These are phyloP conservation scores for Clivina fossor DNA, from an alignment of 2,888 invertebrate genomes.

Conservation along the genomic window DNA sequence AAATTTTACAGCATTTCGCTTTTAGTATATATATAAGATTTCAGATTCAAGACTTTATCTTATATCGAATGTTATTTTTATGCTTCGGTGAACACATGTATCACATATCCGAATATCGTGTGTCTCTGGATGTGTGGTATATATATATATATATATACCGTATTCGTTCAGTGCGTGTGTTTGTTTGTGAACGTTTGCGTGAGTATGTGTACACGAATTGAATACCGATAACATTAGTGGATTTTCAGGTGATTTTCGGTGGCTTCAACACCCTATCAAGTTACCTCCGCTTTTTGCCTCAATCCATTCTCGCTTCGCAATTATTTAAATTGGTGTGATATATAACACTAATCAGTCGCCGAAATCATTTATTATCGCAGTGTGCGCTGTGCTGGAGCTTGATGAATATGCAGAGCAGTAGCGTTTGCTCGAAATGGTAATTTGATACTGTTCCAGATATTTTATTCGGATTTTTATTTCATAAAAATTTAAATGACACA, in stretches of 20 bases:
- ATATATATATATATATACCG: background rate
- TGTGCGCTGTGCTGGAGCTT: too few relatives aligned
- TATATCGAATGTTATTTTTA: slow-evolving; percentile 14
- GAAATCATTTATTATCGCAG: too few relatives aligned
- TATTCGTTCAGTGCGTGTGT: background rate
- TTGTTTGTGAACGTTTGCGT: background rate
- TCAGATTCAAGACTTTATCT: background rate
- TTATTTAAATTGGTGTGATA: slow-evolving; percentile 31
- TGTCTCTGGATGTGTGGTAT: background rate
- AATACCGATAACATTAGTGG: too few relatives aligned
- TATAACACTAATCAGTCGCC: slow-evolving; percentile 29
- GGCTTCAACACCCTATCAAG: slow-evolving; percentile 3
- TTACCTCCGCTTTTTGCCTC: slow-evolving; percentile 13
- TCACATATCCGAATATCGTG: slow-evolving; percentile 1
- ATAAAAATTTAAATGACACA: too few relatives aligned
- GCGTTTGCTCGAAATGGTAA: too few relatives aligned
- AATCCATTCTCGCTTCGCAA: slow-evolving; percentile 21
- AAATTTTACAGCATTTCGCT: background rate
- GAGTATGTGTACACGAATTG: too few relatives aligned
- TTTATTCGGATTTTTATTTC: too few relatives aligned
- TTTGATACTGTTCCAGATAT: too few relatives aligned
- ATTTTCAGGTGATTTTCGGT: slow-evolving; percentile 1
- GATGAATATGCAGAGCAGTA: too few relatives aligned
- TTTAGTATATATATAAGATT: background rate
- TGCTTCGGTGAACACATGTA: slow-evolving; percentile 8